Percentiles rank a stretch among this genome's conserved stretches.
Evolutionary conservation across 2,797 vertebrate species (phyloP).

Genomic region (Silurus aristotelis): DNA sequence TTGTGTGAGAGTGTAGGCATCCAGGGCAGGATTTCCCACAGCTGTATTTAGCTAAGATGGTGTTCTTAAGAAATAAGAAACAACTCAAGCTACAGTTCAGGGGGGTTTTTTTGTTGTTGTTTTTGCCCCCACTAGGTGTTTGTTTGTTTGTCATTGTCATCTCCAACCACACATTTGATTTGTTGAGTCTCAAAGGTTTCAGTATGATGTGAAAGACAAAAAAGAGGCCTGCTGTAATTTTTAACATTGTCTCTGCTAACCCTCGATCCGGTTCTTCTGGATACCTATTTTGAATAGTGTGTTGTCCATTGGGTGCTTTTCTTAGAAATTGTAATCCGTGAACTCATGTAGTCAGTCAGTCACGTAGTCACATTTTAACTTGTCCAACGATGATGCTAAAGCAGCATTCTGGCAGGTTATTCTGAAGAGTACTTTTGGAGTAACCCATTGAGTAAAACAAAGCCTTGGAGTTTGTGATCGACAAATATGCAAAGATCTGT

Average conservation of each 20-base stretch:
- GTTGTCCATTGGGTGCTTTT: too few species aligned
- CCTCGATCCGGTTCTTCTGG: background rate
- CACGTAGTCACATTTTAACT: background rate
- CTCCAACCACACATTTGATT: background rate
- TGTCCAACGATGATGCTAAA: background rate
- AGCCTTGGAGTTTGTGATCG: background rate
- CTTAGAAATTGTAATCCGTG: too few species aligned
- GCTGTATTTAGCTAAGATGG: conserved; percentile 33
- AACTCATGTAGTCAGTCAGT: too few species aligned
- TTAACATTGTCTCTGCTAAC: background rate
- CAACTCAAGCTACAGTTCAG: background rate
- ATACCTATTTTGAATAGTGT: background rate
- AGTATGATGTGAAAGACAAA: background rate
- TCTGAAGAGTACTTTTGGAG: too few species aligned
- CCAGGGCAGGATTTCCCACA: conserved; percentile 12
- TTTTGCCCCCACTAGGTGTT: too few species aligned
- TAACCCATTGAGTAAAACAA: background rate
- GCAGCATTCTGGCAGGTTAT: background rate
- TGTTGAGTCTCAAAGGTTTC: background rate
- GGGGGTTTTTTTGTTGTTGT: too few species aligned
- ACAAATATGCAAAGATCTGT: background rate
- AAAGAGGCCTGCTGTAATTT: background rate
- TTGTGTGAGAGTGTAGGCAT: background rate
- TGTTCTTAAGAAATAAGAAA: background rate
- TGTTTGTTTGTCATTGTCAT: background rate